Evolutionary conservation across 2,888 invertebrate species (phyloP).

Genomic region (Carterocephalus palaemon): DNA sequence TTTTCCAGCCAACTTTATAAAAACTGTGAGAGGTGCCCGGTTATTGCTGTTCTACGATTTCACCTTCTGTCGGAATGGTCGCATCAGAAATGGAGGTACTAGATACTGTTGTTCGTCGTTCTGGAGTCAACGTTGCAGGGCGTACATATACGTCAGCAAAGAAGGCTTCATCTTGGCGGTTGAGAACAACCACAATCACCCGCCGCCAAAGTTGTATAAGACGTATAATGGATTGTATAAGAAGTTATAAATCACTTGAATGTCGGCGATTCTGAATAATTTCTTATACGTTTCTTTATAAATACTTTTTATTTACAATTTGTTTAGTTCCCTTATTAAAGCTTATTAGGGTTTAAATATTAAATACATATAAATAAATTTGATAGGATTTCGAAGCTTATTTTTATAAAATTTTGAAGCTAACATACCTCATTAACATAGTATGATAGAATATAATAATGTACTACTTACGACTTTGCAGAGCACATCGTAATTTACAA

Average conservation of each 20-base stretch:
- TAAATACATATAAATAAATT: no score
- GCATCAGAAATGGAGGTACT: slow-evolving; percentile 31
- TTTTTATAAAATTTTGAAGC: no score
- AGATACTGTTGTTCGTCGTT: slow-evolving; percentile 30
- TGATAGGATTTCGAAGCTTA: no score
- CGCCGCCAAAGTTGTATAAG: slow-evolving; percentile 4
- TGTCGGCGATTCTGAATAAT: no score
- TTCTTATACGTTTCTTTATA: no score
- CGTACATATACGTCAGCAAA: slow-evolving; percentile 32
- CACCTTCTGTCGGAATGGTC: slow-evolving; percentile 41
- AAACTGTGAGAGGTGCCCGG: slow-evolving; percentile 31
- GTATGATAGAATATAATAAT: no score
- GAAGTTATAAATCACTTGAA: not conserved
- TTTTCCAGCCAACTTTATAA: slow-evolving; percentile 36
- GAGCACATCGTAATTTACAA: no score
- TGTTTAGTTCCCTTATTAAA: no score
- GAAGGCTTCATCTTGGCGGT: slow-evolving; percentile 24
- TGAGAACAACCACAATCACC: slow-evolving; percentile 28
- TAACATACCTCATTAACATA: no score
- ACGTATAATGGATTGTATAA: slow-evolving; percentile 4
- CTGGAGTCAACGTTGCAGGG: slow-evolving; percentile 27
- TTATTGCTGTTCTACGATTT: slow-evolving; percentile 39
- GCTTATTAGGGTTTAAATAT: no score
- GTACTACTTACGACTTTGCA: no score
- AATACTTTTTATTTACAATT: no score